Percentiles rank a stretch among this genome's conserved stretches.
phyloP scores from a whole-genome alignment of 2,113 vertebrate genomes.

The Oreotrochilus melanogaster region DNA sequence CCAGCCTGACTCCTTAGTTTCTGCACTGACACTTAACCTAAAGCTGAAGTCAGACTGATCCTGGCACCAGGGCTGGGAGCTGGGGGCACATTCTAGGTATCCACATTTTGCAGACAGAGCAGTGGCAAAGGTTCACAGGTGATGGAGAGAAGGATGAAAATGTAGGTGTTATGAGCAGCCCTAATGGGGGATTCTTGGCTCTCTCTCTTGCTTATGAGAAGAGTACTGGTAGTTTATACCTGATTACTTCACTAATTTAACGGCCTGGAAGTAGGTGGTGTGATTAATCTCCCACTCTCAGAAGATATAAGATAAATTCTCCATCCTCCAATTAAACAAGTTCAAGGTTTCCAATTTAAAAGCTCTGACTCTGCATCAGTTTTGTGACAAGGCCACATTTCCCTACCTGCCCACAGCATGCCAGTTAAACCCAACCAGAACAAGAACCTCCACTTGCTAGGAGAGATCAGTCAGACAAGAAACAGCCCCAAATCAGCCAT shows the following conservation, averaged over 20 bases:
- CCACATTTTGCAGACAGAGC: not conserved
- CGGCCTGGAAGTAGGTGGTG: not conserved
- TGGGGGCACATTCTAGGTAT: rapidly evolving
- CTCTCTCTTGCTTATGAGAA: not conserved
- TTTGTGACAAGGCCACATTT: not conserved
- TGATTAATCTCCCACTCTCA: not conserved
- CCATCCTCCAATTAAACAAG: not conserved
- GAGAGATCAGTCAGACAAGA: not conserved
- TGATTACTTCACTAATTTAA: not conserved
- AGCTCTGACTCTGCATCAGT: not conserved
- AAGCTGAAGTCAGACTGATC: not conserved
- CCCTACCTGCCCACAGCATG: not conserved
- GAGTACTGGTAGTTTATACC: not conserved
- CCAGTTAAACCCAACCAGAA: not conserved
- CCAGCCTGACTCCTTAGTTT: not conserved
- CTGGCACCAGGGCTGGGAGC: not conserved
- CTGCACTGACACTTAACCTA: not conserved
- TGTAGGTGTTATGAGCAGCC: not conserved
- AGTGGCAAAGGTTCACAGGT: not conserved
- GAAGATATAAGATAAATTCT: not conserved
- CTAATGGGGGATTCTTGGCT: not conserved
- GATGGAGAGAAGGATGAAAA: not conserved
- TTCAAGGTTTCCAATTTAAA: not conserved
- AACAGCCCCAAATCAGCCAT: not conserved
- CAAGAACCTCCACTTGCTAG: not conserved